phyloP scores from a whole-genome alignment of 1,140 invertebrate genomes.

The Telenomus remus region DNA sequence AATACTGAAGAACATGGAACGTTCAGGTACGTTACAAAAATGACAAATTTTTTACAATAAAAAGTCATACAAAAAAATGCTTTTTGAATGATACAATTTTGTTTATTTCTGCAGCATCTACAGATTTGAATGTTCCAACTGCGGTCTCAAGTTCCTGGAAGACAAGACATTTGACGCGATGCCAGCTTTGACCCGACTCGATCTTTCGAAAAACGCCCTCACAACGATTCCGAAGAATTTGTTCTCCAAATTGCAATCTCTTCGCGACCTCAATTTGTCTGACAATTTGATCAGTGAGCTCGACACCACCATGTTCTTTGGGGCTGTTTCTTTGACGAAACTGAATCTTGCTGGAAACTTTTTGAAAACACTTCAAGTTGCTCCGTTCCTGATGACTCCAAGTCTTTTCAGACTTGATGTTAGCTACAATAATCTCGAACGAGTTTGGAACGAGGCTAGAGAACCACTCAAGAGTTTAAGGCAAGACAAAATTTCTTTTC shows the following conservation, averaged over 20 bases:
- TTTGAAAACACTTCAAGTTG: conserved; percentile 79
- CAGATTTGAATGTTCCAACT: conserved; percentile 81
- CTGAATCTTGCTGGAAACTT: conserved; percentile 83
- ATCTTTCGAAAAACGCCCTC: conserved; percentile 78
- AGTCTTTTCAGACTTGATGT: conserved; percentile 79
- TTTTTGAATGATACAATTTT: not conserved
- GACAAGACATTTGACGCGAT: conserved; percentile 80
- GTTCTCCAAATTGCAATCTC: conserved; percentile 75
- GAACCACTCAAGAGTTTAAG: conserved; percentile 59
- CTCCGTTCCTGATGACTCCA: conserved; percentile 79
- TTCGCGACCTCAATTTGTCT: conserved; percentile 82
- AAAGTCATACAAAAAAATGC: not conserved
- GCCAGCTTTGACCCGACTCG: conserved; percentile 79
- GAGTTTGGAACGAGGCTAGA: conserved; percentile 79
- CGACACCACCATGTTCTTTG: conserved; percentile 78
- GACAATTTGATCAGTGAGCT: conserved; percentile 79
- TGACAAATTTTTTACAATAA: not conserved
- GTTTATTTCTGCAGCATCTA: conserved; percentile 76
- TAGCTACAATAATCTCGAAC: conserved; percentile 79
- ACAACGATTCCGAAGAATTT: conserved; percentile 66
- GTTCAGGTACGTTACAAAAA: conserved; percentile 64
- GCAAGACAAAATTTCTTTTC: conserved; percentile 52
- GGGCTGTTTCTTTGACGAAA: conserved; percentile 77
- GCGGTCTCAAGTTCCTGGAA: conserved; percentile 78
- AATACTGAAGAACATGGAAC: conserved; percentile 62